These are phyloP conservation scores for Stegostoma tigrinum DNA, from an alignment of 2,113 vertebrate genomes.

Conservation along the genomic window DNA sequence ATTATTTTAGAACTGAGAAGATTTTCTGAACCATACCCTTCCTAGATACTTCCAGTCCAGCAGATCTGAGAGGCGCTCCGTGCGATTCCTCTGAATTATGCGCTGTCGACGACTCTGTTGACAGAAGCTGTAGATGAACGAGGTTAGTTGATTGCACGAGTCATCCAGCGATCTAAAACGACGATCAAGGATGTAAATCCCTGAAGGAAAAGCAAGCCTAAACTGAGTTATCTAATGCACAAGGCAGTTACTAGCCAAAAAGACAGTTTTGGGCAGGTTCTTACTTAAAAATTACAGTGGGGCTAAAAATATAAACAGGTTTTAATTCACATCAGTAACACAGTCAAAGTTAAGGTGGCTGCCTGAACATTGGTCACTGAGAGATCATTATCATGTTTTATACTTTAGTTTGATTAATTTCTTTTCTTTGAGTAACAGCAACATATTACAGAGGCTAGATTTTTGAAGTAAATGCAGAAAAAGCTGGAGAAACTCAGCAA, in stretches of 20 bases:
- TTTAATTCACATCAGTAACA: not conserved
- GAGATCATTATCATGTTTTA: not conserved
- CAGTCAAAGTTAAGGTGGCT: not conserved
- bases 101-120: conserved; percentile 85
- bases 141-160: conserved; percentile 87
- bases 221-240: not conserved
- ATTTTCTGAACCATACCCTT: conserved; percentile 54
- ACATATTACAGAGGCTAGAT: too few relatives aligned
- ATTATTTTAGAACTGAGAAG: not conserved
- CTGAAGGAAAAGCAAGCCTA: conserved; percentile 46
- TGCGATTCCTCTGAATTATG: conserved; percentile 89
- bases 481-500: too few relatives aligned
- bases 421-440: not conserved
- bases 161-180: conserved; percentile 78
- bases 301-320: not conserved
- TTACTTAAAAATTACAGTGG: not conserved
- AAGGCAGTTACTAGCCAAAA: not conserved
- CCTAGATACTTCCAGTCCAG: conserved; percentile 90
- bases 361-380: not conserved
- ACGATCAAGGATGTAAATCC: conserved; percentile 88
- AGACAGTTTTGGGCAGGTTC: not conserved
- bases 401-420: not conserved
- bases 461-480: too few relatives aligned
- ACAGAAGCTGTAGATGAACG: conserved; percentile 88
- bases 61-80: conserved; percentile 85